A percentile compares a stretch with the other conserved stretches of the same genome.
These are phyloP conservation scores for Catharus minimus DNA, from an alignment of 2,113 vertebrate species.

Conservation along the genomic window DNA sequence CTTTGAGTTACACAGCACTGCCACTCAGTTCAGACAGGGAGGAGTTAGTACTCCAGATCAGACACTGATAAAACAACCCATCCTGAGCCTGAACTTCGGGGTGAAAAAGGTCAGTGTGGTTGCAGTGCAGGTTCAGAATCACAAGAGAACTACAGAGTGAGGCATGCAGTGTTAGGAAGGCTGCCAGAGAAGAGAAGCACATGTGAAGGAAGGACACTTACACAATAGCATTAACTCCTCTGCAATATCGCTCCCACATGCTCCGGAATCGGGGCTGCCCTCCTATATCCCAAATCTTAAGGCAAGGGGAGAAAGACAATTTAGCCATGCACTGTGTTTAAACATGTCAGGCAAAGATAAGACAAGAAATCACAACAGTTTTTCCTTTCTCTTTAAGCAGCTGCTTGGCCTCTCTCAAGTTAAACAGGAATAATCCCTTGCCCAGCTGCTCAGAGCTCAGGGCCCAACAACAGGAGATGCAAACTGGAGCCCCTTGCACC, in stretches of 20 bases:
- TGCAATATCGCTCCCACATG: constrained; percentile 99
- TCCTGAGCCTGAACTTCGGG: neutral
- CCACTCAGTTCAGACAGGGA: neutral
- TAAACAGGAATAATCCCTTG: neutral
- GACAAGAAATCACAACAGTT: neutral
- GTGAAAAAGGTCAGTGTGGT: neutral
- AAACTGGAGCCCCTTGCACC: neutral
- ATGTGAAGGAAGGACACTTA: constrained; percentile 73
- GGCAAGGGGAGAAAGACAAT: constrained; percentile 5
- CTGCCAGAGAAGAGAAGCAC: neutral
- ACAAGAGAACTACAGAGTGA: neutral
- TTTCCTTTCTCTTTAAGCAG: neutral
- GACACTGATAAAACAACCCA: neutral
- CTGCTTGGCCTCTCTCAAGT: neutral
- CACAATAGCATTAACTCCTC: constrained; percentile 98
- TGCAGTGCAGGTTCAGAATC: neutral
- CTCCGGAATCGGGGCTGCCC: constrained; percentile 98
- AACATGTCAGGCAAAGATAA: neutral
- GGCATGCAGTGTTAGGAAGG: neutral
- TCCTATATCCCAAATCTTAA: constrained; percentile 98
- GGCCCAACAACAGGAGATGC: neutral
- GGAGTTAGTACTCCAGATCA: neutral
- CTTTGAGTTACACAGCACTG: neutral
- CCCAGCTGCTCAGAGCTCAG: neutral
- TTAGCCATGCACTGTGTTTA: neutral